Conservation (phyloP, 1,140 invertebrate genomes). For the Medauroidea extradentata region DNA sequence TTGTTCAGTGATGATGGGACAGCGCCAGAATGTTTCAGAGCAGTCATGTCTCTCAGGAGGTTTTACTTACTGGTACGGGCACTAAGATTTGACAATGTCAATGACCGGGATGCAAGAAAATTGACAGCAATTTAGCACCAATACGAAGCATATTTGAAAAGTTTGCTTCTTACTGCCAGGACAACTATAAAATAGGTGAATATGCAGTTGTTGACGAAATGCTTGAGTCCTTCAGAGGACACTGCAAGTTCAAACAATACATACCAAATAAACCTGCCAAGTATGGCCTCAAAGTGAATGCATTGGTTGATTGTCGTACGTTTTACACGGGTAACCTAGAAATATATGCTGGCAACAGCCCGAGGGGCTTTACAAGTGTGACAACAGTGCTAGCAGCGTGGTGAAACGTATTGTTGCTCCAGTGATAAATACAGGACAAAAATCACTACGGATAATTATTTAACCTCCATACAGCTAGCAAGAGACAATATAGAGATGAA, state of each 20-base stretch:
- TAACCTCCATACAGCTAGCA: constrained; percentile 14
- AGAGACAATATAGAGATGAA: constrained; percentile 18
- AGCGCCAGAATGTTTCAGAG: too few relatives aligned
- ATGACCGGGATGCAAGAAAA: constrained; percentile 29
- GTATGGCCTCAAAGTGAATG: constrained; percentile 45
- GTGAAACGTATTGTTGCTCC: background rate
- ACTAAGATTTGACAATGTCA: constrained; percentile 33
- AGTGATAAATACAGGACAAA: background rate
- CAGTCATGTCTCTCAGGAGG: constrained; percentile 27
- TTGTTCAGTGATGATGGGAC: too few relatives aligned
- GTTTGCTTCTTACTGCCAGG: constrained; percentile 26
- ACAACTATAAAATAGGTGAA: constrained; percentile 30
- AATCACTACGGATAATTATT: too few relatives aligned
- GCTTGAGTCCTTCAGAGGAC: constrained; percentile 37
- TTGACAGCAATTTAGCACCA: constrained; percentile 29
- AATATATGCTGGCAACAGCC: too few relatives aligned
- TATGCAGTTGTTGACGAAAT: constrained; percentile 21
- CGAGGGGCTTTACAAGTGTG: too few relatives aligned
- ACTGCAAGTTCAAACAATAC: constrained; percentile 40
- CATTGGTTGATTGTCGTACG: too few relatives aligned
- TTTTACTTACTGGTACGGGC: constrained; percentile 35
- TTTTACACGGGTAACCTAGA: too few relatives aligned
- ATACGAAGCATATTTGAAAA: constrained; percentile 34
- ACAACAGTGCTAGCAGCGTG: background rate
- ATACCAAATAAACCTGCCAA: constrained; percentile 45